A percentile compares a stretch with the other conserved stretches of the same genome.
Evolutionary conservation across 2,888 invertebrate species (phyloP).

Genomic region (Drosophila peninsularis): DNA sequence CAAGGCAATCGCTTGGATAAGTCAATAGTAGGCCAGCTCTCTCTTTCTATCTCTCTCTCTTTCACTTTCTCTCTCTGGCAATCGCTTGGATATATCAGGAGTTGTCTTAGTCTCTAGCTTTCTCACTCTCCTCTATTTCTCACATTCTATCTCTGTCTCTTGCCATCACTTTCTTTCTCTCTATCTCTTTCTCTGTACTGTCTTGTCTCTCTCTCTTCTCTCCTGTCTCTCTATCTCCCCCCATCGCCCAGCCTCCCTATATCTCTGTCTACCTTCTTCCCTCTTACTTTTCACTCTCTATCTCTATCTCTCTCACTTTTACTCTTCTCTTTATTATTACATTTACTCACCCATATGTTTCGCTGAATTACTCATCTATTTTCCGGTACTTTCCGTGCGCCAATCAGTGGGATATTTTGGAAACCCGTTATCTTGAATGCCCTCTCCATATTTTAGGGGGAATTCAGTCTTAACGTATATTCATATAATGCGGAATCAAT

Average conservation of each 20-base stretch:
- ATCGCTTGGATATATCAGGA: too few species aligned
- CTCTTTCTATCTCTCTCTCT: not conserved
- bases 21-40: not conserved
- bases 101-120: too few species aligned
- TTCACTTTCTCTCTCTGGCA: not conserved
- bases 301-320: not conserved
- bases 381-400: not conserved
- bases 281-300: not conserved
- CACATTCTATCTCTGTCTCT: not conserved
- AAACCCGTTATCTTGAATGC: not conserved
- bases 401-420: not conserved
- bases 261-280: not conserved
- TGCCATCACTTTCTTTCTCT: not conserved
- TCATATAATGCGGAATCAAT: not conserved
- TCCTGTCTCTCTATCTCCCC: too few species aligned
- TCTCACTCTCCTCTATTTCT: too few species aligned
- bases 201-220: not conserved
- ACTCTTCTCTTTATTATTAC: not conserved
- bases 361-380: not conserved
- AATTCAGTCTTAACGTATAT: not conserved
- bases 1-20: not conserved
- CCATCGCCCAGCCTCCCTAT: too few species aligned
- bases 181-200: too few species aligned
- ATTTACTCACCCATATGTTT: not conserved
- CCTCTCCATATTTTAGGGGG: too few species aligned